A percentile compares a stretch with the other conserved stretches of the same genome.
Evolutionary conservation across 2,797 vertebrate genomes (phyloP).

Genomic region (Remorina albescens): DNA sequence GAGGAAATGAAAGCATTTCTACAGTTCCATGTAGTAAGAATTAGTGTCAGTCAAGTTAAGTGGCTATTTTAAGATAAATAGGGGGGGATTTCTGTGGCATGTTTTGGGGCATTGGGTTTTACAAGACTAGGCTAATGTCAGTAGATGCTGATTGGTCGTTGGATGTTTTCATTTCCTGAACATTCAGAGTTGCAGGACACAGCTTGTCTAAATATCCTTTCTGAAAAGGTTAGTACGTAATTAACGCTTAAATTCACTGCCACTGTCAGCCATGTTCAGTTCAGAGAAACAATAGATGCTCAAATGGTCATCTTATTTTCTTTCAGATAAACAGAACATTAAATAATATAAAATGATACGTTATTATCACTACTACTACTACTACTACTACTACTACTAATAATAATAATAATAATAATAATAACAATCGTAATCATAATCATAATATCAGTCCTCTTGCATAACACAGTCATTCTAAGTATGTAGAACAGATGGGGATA

Average conservation of each 20-base stretch:
- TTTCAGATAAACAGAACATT: conserved; percentile 26
- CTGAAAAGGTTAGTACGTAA: conserved; percentile 84
- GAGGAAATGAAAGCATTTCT: conserved; percentile 90
- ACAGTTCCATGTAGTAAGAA: conserved; percentile 94
- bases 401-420: neutral
- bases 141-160: conserved; percentile 77
- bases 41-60: conserved; percentile 99
- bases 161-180: conserved; percentile 81
- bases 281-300: conserved; percentile 72
- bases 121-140: conserved; percentile 80
- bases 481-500: conserved; percentile 67
- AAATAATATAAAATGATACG: neutral
- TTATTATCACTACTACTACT: too few relatives aligned
- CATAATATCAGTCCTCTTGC: conserved; percentile 64
- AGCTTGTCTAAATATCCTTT: conserved; percentile 79
- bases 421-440: neutral
- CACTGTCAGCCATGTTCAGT: conserved; percentile 75
- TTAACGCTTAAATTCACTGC: conserved; percentile 81
- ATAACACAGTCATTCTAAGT: conserved; percentile 82
- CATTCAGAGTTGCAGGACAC: conserved; percentile 69
- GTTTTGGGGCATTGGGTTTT: conserved; percentile 75
- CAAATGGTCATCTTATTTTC: conserved; percentile 59
- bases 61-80: conserved; percentile 89
- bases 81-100: conserved; percentile 80
- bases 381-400: too few relatives aligned